Conservation (phyloP, 2,797 vertebrate genomes). For the Kryptolebias ocellatus region DNA sequence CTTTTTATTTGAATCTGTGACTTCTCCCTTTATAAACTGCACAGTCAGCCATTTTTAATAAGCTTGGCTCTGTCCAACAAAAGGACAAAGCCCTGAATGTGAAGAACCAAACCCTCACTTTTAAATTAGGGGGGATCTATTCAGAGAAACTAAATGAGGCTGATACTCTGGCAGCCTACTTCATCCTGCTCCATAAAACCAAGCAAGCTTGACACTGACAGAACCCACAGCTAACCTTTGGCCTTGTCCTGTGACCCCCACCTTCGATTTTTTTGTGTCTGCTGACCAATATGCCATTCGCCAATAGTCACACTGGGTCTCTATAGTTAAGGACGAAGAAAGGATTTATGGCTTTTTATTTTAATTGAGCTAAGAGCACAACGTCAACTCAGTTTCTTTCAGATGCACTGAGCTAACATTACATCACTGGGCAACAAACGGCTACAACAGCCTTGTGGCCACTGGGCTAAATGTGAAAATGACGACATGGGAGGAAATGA, state of each 20-base stretch:
- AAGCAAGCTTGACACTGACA: conserved; percentile 80
- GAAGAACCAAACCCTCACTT: conserved; percentile 53
- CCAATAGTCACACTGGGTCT: conserved; percentile 73
- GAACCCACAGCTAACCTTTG: conserved; percentile 85
- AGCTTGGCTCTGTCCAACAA: conserved; percentile 47
- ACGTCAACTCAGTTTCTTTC: conserved; percentile 62
- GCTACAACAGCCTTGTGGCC: conserved; percentile 62
- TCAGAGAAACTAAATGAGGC: conserved; percentile 64
- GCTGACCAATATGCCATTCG: conserved; percentile 87
- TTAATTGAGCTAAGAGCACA: conserved; percentile 84
- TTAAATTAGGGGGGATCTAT: conserved; percentile 67
- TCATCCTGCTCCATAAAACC: conserved; percentile 76
- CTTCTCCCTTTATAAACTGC: conserved; percentile 43
- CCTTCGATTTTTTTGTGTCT: conserved; percentile 82
- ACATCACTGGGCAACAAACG: conserved; percentile 72
- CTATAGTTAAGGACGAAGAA: conserved; percentile 76
- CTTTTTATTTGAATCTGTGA: conserved; percentile 43
- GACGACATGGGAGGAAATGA: conserved; percentile 60
- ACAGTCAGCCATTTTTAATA: conserved; percentile 51
- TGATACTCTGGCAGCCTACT: conserved; percentile 58
- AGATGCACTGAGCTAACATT: conserved; percentile 58
- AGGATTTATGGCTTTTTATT: conserved; percentile 89
- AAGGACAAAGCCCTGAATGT: conserved; percentile 48
- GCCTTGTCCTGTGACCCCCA: conserved; percentile 84
- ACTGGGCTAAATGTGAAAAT: conserved; percentile 66